phyloP scores from a whole-genome alignment of 2,888 invertebrate genomes.

The Parnassius mnemosyne region DNA sequence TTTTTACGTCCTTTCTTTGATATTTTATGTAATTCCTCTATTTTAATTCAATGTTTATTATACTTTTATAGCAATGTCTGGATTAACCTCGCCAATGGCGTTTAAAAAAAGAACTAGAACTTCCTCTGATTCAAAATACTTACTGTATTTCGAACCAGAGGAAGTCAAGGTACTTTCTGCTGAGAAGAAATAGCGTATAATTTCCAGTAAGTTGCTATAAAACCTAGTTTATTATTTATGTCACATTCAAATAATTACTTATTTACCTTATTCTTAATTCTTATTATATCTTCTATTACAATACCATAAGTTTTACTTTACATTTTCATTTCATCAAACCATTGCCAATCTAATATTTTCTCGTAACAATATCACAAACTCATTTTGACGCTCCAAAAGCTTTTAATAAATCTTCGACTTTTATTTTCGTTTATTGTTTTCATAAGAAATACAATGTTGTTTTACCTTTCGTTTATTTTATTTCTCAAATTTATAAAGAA shows the following conservation, averaged over 20 bases:
- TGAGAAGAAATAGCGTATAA: background rate
- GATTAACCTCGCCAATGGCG: background rate
- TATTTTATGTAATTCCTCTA: conserved; percentile 5
- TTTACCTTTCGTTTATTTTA: conserved; percentile 45
- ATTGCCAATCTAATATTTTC: background rate
- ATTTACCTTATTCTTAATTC: background rate
- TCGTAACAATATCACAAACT: background rate
- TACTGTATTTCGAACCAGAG: no score
- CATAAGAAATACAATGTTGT: conserved; percentile 30
- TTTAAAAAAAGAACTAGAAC: background rate
- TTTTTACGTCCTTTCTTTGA: conserved; percentile 12
- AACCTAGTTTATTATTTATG: background rate
- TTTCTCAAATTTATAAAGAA: conserved; percentile 46
- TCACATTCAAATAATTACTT: background rate
- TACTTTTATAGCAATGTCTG: conserved; percentile 1
- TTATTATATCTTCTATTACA: background rate
- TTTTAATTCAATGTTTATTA: background rate
- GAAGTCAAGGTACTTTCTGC: no score
- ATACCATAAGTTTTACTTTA: background rate
- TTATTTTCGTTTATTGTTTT: conserved; percentile 14
- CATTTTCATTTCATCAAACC: background rate
- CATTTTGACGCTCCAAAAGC: conserved; percentile 4
- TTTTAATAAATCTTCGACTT: conserved; percentile 11
- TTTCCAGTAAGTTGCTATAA: conserved; percentile 4
- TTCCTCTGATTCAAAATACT: background rate